A percentile compares a stretch with the other conserved stretches of the same genome.
Evolutionary conservation across 2,113 vertebrate species (phyloP).

Genomic region (Hippocampus guttulatus): DNA sequence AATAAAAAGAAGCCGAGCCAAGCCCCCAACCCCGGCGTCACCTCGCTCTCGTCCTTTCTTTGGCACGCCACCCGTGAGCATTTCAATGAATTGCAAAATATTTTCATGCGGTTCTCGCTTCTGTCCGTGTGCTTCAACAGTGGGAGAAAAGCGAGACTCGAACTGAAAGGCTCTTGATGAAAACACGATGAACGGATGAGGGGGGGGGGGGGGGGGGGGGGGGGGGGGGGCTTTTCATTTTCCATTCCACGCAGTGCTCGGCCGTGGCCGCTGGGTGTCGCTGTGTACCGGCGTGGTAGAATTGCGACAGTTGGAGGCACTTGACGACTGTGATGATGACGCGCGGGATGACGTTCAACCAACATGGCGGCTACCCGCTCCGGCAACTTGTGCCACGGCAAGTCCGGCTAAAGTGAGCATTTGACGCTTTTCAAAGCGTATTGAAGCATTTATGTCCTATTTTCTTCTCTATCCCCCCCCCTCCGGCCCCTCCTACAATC

Average conservation of each 20-base stretch:
- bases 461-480: too few relatives aligned
- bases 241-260: too few relatives aligned
- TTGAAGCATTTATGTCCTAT: too few relatives aligned
- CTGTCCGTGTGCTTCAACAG: too few relatives aligned
- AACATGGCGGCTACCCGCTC: conserved; percentile 79
- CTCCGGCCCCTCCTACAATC: too few relatives aligned
- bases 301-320: conserved; percentile 37
- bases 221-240: too few relatives aligned
- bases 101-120: not conserved
- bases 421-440: not conserved
- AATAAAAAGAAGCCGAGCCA: conserved; percentile 34
- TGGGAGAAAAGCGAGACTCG: too few relatives aligned
- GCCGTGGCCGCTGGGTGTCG: conserved; percentile 19
- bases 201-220: too few relatives aligned
- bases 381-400: conserved; percentile 91
- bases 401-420: not conserved
- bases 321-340: conserved; percentile 71
- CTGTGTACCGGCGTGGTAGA: not conserved
- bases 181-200: too few relatives aligned
- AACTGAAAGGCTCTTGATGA: too few relatives aligned
- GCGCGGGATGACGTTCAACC: conserved; percentile 60
- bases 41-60: conserved; percentile 11
- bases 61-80: not conserved
- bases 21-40: conserved; percentile 21
- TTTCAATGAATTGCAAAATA: not conserved